Percentiles rank a stretch among this genome's conserved stretches.
Conservation (phyloP, 2,113 vertebrate genomes). For the Heliornis fulica region DNA sequence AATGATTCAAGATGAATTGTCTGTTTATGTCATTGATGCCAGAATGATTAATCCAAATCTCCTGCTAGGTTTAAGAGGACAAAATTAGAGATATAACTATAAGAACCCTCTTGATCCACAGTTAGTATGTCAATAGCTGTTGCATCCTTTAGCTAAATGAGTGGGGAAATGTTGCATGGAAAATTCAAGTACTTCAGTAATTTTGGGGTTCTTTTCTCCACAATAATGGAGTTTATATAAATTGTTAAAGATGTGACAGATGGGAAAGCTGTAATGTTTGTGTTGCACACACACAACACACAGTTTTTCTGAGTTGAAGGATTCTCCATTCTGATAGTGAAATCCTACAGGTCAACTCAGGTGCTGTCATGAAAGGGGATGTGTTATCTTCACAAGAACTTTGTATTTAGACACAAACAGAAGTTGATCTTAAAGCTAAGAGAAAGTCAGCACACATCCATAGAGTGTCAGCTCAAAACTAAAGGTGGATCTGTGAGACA, state of each 20-base stretch:
- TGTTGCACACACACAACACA: not conserved
- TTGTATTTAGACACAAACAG: not conserved
- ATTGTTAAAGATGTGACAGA: slow-evolving; percentile 41
- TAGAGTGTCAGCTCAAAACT: not conserved
- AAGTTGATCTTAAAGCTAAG: not conserved
- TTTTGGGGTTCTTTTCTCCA: slow-evolving; percentile 6
- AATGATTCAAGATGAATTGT: slow-evolving; percentile 46
- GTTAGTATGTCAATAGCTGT: slow-evolving; percentile 52
- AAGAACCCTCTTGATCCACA: slow-evolving; percentile 49
- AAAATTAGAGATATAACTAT: slow-evolving; percentile 35
- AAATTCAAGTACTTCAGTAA: slow-evolving; percentile 48
- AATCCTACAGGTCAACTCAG: not conserved
- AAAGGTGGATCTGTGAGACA: not conserved
- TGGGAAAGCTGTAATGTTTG: slow-evolving; percentile 28
- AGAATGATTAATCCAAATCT: slow-evolving; percentile 46
- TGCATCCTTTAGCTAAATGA: slow-evolving; percentile 60
- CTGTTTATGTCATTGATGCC: slow-evolving; percentile 51
- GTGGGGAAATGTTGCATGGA: slow-evolving; percentile 27
- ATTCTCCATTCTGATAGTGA: slow-evolving; percentile 22
- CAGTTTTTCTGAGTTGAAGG: slow-evolving; percentile 30
- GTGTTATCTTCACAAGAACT: not conserved
- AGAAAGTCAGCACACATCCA: not conserved
- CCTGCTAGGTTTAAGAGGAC: slow-evolving; percentile 32
- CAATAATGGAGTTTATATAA: slow-evolving; percentile 52
- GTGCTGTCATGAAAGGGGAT: not conserved